These are phyloP conservation scores for Amphipoea oculea DNA, from an alignment of 2,888 invertebrate species.

Conservation along the genomic window DNA sequence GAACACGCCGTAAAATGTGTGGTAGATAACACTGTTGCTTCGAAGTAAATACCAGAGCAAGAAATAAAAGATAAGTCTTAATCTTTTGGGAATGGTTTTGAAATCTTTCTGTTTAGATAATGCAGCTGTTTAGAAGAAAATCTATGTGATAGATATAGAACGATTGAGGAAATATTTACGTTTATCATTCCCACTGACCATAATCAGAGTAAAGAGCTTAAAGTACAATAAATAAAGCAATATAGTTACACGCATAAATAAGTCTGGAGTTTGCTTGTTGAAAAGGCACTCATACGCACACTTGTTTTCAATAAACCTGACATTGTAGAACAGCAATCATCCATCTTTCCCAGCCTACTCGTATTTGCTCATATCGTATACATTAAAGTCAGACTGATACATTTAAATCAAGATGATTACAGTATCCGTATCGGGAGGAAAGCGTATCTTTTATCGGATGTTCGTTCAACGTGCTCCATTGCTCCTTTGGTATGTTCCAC, in stretches of 20 bases:
- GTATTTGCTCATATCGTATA: constrained; percentile 46
- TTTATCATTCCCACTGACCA: not conserved
- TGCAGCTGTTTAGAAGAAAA: constrained; percentile 2
- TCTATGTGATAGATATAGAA: not conserved
- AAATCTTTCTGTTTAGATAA: constrained; percentile 42
- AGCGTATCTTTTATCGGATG: constrained; percentile 72
- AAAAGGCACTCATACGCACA: constrained; percentile 29
- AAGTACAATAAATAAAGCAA: not conserved
- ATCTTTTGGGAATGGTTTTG: constrained; percentile 50
- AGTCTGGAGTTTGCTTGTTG: not conserved
- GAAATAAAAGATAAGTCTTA: constrained; percentile 57
- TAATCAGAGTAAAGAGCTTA: not conserved
- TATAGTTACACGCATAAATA: constrained; percentile 16
- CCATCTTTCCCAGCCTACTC: constrained; percentile 46
- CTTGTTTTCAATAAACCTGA: constrained; percentile 56
- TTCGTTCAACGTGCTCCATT: constrained; percentile 69
- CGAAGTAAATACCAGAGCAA: constrained; percentile 55
- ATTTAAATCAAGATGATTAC: constrained; percentile 64
- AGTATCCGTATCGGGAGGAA: constrained; percentile 67
- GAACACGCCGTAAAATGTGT: constrained; percentile 42
- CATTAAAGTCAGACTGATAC: constrained; percentile 57
- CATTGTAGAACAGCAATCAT: constrained; percentile 48
- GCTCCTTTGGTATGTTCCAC: constrained; percentile 72
- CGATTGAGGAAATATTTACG: not conserved
- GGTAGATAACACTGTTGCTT: constrained; percentile 61